Conservation (phyloP, 2,888 invertebrate species). For the Dexiosoma caninum region DNA sequence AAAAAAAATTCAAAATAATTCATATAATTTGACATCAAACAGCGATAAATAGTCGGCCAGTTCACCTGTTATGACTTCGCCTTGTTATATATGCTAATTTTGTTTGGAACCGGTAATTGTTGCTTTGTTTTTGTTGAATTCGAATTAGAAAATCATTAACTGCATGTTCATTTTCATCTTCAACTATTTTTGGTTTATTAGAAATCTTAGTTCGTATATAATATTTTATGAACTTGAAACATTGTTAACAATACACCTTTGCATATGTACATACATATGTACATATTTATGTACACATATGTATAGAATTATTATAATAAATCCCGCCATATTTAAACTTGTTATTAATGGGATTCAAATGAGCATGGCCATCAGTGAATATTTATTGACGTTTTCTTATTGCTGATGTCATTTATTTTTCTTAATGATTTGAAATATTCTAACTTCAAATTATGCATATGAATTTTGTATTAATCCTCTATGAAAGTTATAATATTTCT, state of each 20-base stretch:
- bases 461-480: slow-evolving; percentile 28
- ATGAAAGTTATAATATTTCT: background rate
- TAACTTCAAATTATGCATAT: slow-evolving; percentile 32
- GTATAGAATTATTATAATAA: slow-evolving; percentile 9
- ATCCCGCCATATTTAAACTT: slow-evolving; percentile 60
- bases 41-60: no score
- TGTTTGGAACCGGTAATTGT: slow-evolving; percentile 10
- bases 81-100: no score
- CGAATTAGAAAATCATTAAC: background rate
- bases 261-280: no score
- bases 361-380: slow-evolving; percentile 56
- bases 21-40: no score
- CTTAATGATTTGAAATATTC: slow-evolving; percentile 42
- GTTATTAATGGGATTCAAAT: slow-evolving; percentile 61
- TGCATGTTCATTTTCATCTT: background rate
- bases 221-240: background rate
- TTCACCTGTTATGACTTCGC: no score
- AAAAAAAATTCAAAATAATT: no score
- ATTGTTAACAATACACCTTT: slow-evolving; percentile 1
- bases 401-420: slow-evolving; percentile 11
- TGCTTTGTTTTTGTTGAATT: background rate
- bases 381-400: slow-evolving; percentile 44
- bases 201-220: slow-evolving; percentile 41
- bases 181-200: background rate
- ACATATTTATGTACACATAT: no score